phyloP scores from a whole-genome alignment of 2,888 invertebrate species.

The Aspidiotus rigidus region DNA sequence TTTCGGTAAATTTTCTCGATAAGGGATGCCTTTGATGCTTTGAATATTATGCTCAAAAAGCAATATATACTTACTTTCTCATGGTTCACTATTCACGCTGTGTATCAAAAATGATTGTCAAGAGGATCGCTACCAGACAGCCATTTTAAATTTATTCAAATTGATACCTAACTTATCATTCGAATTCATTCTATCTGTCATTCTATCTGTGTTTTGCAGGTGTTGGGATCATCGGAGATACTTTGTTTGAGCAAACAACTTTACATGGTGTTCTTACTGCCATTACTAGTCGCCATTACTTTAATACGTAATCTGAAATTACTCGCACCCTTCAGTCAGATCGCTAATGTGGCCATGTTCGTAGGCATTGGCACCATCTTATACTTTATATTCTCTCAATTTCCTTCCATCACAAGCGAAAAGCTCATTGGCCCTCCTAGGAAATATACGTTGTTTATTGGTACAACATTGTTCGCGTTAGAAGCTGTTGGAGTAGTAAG shows the following conservation, averaged over 20 bases:
- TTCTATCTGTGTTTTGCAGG: too few relatives aligned
- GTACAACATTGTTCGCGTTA: constrained; percentile 81
- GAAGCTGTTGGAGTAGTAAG: constrained; percentile 72
- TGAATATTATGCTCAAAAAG: too few relatives aligned
- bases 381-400: constrained; percentile 58
- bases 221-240: too few relatives aligned
- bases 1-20: too few relatives aligned
- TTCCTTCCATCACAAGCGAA: constrained; percentile 49
- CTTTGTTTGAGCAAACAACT: constrained; percentile 43
- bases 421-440: constrained; percentile 47
- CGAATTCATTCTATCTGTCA: too few relatives aligned
- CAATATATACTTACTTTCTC: too few relatives aligned
- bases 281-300: constrained; percentile 62
- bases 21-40: too few relatives aligned
- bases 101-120: too few relatives aligned
- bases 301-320: constrained; percentile 65
- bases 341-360: constrained; percentile 71
- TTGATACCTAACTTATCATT: too few relatives aligned
- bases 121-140: too few relatives aligned
- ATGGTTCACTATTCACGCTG: too few relatives aligned
- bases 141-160: too few relatives aligned
- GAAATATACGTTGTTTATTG: constrained; percentile 71
- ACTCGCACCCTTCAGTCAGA: constrained; percentile 71
- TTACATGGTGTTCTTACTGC: constrained; percentile 62
- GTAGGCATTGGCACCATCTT: constrained; percentile 66